These are phyloP conservation scores for Pagrus major DNA, from an alignment of 2,113 vertebrate genomes.

Conservation along the genomic window DNA sequence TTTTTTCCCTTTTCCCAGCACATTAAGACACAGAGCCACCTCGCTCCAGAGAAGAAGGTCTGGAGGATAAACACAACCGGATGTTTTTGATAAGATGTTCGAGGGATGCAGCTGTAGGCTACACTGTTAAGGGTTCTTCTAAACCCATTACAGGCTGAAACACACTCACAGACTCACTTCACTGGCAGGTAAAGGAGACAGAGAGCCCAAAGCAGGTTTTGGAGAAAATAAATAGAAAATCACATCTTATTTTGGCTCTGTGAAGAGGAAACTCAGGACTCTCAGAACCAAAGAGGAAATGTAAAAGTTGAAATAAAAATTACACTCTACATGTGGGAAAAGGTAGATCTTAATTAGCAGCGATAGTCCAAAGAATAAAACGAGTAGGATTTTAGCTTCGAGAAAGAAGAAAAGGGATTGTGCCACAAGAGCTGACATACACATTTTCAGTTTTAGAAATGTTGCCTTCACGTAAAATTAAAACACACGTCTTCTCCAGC, in stretches of 20 bases:
- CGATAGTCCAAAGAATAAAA: neutral
- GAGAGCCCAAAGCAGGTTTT: conserved; percentile 37
- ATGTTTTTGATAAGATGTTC: conserved; percentile 50
- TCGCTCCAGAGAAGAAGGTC: conserved; percentile 3
- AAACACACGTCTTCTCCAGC: neutral
- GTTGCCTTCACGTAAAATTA: neutral
- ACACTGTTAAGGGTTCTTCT: conserved; percentile 21
- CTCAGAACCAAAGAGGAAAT: neutral
- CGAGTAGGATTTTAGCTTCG: neutral
- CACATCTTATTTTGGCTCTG: conserved; percentile 41
- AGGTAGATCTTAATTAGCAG: neutral
- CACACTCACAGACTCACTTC: conserved; percentile 33
- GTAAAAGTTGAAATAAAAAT: neutral
- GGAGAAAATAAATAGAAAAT: conserved; percentile 50
- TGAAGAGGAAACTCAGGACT: conserved; percentile 5
- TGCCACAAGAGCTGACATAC: neutral
- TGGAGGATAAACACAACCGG: conserved; percentile 39
- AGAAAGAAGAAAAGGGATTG: neutral
- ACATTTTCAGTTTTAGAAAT: neutral
- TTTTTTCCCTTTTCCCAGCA: neutral
- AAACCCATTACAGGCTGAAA: conserved; percentile 51
- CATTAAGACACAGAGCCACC: neutral
- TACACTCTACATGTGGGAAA: neutral
- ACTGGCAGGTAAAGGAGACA: conserved; percentile 31
- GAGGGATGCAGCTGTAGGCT: conserved; percentile 32